These are phyloP conservation scores for Glomeris marginata DNA, from an alignment of 2,888 invertebrate species.

Conservation along the genomic window DNA sequence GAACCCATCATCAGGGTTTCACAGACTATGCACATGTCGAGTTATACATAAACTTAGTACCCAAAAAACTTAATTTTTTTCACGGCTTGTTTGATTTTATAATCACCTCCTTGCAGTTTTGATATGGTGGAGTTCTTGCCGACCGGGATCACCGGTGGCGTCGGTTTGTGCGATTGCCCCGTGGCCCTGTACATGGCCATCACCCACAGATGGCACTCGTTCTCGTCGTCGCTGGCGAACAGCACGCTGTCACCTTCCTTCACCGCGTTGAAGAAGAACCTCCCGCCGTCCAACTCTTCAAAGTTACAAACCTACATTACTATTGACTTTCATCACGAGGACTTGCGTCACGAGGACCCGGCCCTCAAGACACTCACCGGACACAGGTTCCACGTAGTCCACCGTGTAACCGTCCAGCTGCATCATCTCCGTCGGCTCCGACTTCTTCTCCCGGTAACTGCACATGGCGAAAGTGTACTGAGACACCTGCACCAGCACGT, in stretches of 20 bases:
- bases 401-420: conserved; percentile 98
- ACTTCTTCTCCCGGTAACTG: conserved; percentile 97
- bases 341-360: no score
- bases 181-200: conserved; percentile 99
- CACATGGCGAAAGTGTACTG: conserved; percentile 99
- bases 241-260: conserved; percentile 95
- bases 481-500: conserved; percentile 95
- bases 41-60: no score
- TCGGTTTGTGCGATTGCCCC: conserved; percentile 97
- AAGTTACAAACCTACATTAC: conserved; percentile 16
- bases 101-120: conserved; percentile 74
- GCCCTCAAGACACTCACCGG: conserved; percentile 51
- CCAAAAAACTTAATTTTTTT: no score
- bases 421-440: conserved; percentile 99
- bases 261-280: conserved; percentile 96
- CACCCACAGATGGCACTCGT: conserved; percentile 96
- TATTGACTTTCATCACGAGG: no score
- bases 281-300: conserved; percentile 76
- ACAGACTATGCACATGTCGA: no score
- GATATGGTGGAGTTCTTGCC: conserved; percentile 66
- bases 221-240: conserved; percentile 92
- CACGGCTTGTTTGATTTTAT: background rate
- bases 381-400: conserved; percentile 93
- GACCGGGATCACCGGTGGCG: conserved; percentile 75
- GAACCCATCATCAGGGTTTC: no score